Conservation (phyloP, 2,113 vertebrate species). For the Butorides virescens region DNA sequence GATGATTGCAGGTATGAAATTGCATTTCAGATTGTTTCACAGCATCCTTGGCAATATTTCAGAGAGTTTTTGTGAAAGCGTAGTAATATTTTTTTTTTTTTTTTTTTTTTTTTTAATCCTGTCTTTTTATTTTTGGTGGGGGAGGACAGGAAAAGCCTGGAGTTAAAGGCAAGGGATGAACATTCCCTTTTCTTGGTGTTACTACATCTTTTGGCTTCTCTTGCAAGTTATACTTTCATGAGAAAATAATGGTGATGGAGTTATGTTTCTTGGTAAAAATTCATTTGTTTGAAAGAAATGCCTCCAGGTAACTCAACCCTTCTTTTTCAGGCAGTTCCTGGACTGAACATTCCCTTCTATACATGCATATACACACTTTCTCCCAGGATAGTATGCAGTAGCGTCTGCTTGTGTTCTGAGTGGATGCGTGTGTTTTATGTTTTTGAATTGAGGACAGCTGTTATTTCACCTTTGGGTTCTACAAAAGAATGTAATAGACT, state of each 20-base stretch:
- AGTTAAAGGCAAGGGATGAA: not conserved
- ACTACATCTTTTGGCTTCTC: not conserved
- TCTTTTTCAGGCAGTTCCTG: not conserved
- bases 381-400: not conserved
- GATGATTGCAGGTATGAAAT: conserved; percentile 90
- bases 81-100: not conserved
- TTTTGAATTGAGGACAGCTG: not conserved
- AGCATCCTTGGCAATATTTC: not conserved
- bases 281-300: not conserved
- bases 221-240: not conserved
- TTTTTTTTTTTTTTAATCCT: not conserved
- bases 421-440: not conserved
- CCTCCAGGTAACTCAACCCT: not conserved
- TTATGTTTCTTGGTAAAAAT: not conserved
- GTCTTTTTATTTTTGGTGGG: not conserved
- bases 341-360: not conserved
- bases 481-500: not conserved
- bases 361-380: not conserved
- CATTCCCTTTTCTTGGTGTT: not conserved
- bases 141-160: not conserved
- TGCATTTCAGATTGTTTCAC: not conserved
- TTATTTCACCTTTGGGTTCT: not conserved
- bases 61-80: not conserved
- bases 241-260: not conserved
- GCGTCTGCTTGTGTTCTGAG: not conserved